Base-by-base conservation (phyloP, 2,888 invertebrate species). In the Linyphia triangularis region DNA sequence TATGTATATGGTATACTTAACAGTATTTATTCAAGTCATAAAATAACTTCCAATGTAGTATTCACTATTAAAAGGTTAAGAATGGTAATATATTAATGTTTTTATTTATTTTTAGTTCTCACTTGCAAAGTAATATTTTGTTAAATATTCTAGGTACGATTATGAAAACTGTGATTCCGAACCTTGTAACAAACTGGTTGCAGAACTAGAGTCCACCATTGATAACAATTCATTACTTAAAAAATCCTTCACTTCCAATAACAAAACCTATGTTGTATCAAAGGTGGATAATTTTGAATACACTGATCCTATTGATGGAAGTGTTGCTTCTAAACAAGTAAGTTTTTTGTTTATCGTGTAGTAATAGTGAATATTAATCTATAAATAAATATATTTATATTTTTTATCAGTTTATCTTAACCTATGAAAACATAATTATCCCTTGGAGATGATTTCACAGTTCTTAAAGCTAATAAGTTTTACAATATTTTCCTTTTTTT, bases 91-190 rank as follows among this genome's bases (percentile, higher is more conserved):
- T n/a, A n/a, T n/a, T n/a, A n/a, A n/a, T n/a, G n/a, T n/a, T n/a
- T n/a, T n/a, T n/a, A n/a, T n/a, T n/a, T n/a, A n/a, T n/a, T n/a
- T n/a, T n/a, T n/a, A n/a, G n/a, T n/a, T n/a, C n/a, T n/a, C n/a
- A n/a, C n/a, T n/a, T n/a, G n/a, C n/a, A n/a, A n/a, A n/a, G n/a
- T n/a, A n/a, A n/a, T n/a, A n/a, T n/a, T n/a, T n/a, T n/a, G n/a
- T n/a, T n/a, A n/a, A 5, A n/a, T 10, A 67, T 85, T 85, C 24
- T 79, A 97, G 97, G 92, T 99, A 99, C 93, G 99, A 99, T 93
- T 99, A 99, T 93, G 99, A 99, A 93, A 97, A 98, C 92, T 98
- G 98, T 92, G 96, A 97, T 59, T 94, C 96, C 65, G 96, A 95
- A 5, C 95, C 96, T 0, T 97, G 98, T 90, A 96, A 96, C 92